Percentiles rank a stretch among this genome's conserved stretches.
Conservation (phyloP, 2,113 vertebrate species). For the Myrmecobius fasciatus region DNA sequence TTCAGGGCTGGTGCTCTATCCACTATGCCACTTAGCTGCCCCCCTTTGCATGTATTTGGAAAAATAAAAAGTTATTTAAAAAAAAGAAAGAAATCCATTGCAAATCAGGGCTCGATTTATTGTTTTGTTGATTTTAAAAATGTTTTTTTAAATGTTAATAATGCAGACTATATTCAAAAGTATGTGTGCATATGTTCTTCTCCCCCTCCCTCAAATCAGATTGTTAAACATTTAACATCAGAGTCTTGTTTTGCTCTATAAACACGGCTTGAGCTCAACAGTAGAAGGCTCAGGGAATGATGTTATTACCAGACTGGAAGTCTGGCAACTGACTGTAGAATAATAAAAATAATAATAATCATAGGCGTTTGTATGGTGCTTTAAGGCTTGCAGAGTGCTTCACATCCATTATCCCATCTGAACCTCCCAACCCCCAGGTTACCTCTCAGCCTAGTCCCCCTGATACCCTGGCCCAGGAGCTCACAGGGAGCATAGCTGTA, state of each 20-base stretch:
- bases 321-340: not conserved
- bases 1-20: no score
- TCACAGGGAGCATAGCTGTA: not conserved
- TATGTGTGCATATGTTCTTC: not conserved
- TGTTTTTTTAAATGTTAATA: not conserved
- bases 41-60: no score
- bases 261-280: not conserved
- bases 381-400: not conserved
- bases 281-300: not conserved
- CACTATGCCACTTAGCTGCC: no score
- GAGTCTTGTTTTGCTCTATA: not conserved
- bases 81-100: no score
- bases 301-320: not conserved
- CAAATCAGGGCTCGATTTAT: not conserved
- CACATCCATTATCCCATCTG: not conserved
- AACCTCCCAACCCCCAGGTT: no score
- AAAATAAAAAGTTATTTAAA: no score
- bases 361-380: not conserved
- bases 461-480: not conserved
- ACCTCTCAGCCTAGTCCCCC: no score
- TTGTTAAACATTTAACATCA: not conserved
- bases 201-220: not conserved
- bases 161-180: not conserved
- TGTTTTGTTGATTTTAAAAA: not conserved
- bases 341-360: not conserved